Base-by-base conservation (phyloP, 2,797 vertebrate genomes). In the Nannoperca obscura region DNA sequence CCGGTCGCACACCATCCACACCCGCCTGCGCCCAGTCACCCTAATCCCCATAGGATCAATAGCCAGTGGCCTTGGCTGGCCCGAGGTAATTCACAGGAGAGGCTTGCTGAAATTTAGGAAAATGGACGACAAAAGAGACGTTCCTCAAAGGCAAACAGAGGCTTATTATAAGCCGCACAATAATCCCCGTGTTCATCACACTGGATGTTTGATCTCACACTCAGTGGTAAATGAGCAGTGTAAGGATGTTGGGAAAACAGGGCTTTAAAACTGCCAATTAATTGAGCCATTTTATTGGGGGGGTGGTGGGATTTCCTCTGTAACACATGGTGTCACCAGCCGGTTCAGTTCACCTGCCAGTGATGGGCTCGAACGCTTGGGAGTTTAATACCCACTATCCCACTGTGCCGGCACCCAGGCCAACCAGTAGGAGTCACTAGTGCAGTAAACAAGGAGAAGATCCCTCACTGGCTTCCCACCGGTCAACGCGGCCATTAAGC, bases 41-140 rank as follows among this genome's bases (percentile, higher is more conserved):
- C 54, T 74, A 67, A 84, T 68, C 77, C 88, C 82, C 76, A 9
- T 2, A 88, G 89, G 91, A 90, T 91, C 92, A 90, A 90, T 88
- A 84, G 86, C 91, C 88, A 60, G 65, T 76, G 87, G 89, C 85
- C 91, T 83, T 81, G 85, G 75, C 78, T 60, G 72, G 74, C 81
- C 68, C 11, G 13, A 53, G 38, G 42, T 54, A 69, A 82, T 78
- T 74, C 90, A 88, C 76, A 11, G 22, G 89, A 86, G 89, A 85
- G 65, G 61, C 4, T 7, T 7, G 69, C 78, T 74, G 78, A 81
- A 54, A 87, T 81, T 86, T 82, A 72, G 85, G 86, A 78, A 81
- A 87, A 80, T 76, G 42, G 68, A 44, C 11, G 81, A 92, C 84
- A 88, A 90, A 92, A 85, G 73, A 58, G 62, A 77, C 69, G 69